Evolutionary conservation across 1,140 invertebrate species (phyloP), one percentile per base, ranked within the genome.

Genomic region (Brachionus plicatilis): DNA sequence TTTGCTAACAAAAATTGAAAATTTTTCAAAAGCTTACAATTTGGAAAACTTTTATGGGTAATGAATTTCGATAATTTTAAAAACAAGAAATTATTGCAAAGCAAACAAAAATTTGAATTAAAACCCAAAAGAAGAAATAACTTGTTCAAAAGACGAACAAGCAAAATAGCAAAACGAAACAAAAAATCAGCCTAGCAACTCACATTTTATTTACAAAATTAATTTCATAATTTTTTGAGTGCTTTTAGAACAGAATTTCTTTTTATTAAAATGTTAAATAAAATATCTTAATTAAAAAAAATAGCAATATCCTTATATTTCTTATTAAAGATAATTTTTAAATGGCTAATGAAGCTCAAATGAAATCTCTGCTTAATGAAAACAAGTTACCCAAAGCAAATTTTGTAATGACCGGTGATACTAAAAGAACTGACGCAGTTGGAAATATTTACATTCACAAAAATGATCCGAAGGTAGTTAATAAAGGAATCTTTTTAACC

Each of bases 121-220:
- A 20, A 65, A 65, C 27, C 12, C 14, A 4, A 68, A 41, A 68
- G 12, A 29, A 33, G 27, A 43, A 76, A 76, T 14, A 27, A 50
- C 72, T 24, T 70, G 66, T 33, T 70, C 2, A 68, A 70, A 37
- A 70, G 45, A 70, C 27, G 14, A 41, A 33, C 27, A 70, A 37
- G 27, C 66, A 70, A 70, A 70, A 37, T n/a, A 37, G 29, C 37
- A 14, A 70, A 33, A 70, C 24, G 65, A 68, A 68, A 47, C 14
- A 76, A 76, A 20, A 47, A 47, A 76, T 27, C 17, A 47, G 27
- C 72, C 72, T 76, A 76, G 72, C 72, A 76, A 76, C 72, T 76
- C 72, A 50, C 41, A 76, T 76, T 76, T 50, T 76, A 76, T 47
- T 76, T 76, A 76, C 43, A 76, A 76, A 50, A 76, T 50, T 72